Percentiles rank a stretch among this genome's conserved stretches.
Conservation (phyloP, 30 jellyfish, hydroid and myxozoan genomes). For the Calvadosia cruxmelitensis region DNA sequence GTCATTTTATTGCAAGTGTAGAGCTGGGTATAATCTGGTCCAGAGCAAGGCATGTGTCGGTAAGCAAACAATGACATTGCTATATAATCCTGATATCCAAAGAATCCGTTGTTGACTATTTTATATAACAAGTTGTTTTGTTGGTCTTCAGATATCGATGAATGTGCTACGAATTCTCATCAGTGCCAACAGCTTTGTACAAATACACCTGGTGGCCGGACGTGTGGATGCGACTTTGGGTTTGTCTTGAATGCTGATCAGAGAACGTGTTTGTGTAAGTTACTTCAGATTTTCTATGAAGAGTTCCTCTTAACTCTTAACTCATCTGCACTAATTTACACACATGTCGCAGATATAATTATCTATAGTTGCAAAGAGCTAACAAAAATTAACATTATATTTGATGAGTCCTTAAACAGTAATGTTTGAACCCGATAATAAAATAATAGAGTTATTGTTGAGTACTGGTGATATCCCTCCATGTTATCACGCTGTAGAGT, state of each 20-base stretch:
- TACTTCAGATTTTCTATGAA: background rate
- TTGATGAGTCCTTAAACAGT: too few species aligned
- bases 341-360: too few species aligned
- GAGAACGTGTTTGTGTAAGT: background rate
- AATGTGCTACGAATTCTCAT: constrained; percentile 45
- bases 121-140: too few species aligned
- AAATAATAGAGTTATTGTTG: too few species aligned
- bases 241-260: constrained; percentile 15
- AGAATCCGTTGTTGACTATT: too few species aligned
- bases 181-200: constrained; percentile 61
- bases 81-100: too few species aligned
- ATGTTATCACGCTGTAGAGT: too few species aligned
- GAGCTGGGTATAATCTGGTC: constrained; percentile 30
- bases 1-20: constrained; percentile 54
- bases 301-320: background rate
- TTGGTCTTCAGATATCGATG: constrained; percentile 46
- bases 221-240: constrained; percentile 54
- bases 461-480: too few species aligned
- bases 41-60: constrained; percentile 12
- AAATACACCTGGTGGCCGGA: constrained; percentile 54
- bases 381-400: too few species aligned
- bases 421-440: too few species aligned
- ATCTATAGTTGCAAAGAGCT: too few species aligned
- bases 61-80: background rate
- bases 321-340: too few species aligned